Evolutionary conservation across 2,888 invertebrate species (phyloP), one percentile per base, ranked within the genome.

Genomic region (Drosophila buzzatii): DNA sequence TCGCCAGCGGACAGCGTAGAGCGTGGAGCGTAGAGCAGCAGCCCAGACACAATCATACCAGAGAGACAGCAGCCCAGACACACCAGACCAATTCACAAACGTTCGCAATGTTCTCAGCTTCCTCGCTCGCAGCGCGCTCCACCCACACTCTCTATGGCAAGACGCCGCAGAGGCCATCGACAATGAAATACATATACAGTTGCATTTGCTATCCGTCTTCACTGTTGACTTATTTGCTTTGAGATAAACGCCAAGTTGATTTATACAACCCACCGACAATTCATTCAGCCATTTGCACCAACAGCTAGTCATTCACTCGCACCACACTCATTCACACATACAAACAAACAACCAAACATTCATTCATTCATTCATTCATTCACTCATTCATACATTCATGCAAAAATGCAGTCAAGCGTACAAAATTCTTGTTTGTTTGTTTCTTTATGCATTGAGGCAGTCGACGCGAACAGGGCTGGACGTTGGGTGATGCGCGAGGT

Each of bases 221-320:
- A 85, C 90, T 87, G 88, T 87, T 85, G 90, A 85, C 90, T 85
- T 85, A 85, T 89, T 85, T 85, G 85, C 85, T 85, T 85, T 87
- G 90, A 89, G 85, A 85, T 85, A 85, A 85, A 85, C 90, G 85
- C 88, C 85, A 85, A 89, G 85, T 85, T 85, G 85, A 85, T 85
- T 85, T 85, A 85, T 85, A 87, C 79, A 85, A 87, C 82, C 85
- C 88, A 89, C 90, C 85, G 90, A 87, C 85, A 85, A 85, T 85
- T 85, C 90, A 85, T 85, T 85, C 85, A 87, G 72, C 85, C 85
- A 85, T 85, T 85, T 85, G 85, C 85, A 85, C 79, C 87, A 86
- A 60, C 73, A 81, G 59, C 63, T 63, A 68, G 44, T 63, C 82
- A 66, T 37, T 65, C 68, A 59, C 49, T 44, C 45, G 27, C 39